Base-by-base conservation (phyloP, 2,888 invertebrate genomes). In the Acleris emargana region DNA sequence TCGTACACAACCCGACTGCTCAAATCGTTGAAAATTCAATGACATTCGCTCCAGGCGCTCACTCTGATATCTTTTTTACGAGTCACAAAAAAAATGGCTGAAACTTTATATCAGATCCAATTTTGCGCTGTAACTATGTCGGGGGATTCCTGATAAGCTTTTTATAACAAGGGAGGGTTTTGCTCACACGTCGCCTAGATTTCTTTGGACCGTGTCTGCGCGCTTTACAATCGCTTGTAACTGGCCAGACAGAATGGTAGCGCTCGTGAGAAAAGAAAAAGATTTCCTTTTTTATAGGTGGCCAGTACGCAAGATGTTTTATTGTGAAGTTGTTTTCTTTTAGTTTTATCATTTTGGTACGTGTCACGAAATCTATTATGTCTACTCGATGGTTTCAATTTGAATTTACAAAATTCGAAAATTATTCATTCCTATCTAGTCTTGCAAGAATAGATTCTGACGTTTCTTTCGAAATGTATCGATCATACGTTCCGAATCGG, bases 91-190 rank as follows among this genome's bases (percentile, higher is more conserved):
- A 66, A 66, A 66, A 66, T 66, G 54, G 66, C 66, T 45, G 53
- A 58, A 67, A 67, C 64, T 69, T 67, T 69, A 64, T 67, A 64
- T 61, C 67, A 60, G 69, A 67, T 67, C 64, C 69, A 69, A 69
- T 69, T 69, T 67, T 61, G 68, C 61, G 38, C 64, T 50, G 69
- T 64, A 69, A 69, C 69, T 67, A 67, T 61, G 58, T 54, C 58
- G 61, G 58, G 51, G 67, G 67, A 67, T 63, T 59, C 52, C 53
- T 64, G 69, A 69, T 69, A 69, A 69, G 69, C 67, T 69, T 69
- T 69, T 69, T 69, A 67, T 69, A 67, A 67, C 61, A 58, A 66
- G 60, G 57, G 58, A 32, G 57, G 64, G 64, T 55, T 38, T 63
- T 55, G 42, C 54, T 64, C 64, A 66, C 66, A 66, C 50, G 55